Conservation (phyloP, 2,797 vertebrate species). For the Triplophysa bombifrons region DNA sequence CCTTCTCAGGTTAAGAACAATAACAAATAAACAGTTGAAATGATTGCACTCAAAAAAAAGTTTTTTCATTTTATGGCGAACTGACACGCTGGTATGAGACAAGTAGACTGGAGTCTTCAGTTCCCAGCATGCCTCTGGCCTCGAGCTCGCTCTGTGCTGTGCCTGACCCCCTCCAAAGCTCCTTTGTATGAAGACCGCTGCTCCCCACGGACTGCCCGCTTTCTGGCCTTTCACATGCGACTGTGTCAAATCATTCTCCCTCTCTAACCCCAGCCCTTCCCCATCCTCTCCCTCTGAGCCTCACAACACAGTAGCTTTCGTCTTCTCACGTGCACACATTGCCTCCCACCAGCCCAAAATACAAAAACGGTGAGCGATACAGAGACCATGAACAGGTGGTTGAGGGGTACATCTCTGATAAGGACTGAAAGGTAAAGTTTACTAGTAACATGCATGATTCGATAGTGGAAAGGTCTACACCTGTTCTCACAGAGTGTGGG, state of each 20-base stretch:
- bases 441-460: not conserved
- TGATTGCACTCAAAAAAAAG: no score
- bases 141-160: conserved; percentile 53
- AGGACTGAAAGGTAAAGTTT: not conserved
- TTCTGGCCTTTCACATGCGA: conserved; percentile 79
- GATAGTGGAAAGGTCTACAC: not conserved
- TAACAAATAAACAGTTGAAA: no score
- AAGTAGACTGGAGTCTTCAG: conserved; percentile 59
- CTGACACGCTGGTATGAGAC: conserved; percentile 18
- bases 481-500: conserved; percentile 15
- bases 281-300: conserved; percentile 7
- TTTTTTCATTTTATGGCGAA: not conserved
- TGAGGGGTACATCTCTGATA: not conserved
- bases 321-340: conserved; percentile 26
- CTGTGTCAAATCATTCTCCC: conserved; percentile 80
- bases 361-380: conserved; percentile 17
- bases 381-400: conserved; percentile 16
- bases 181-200: conserved; percentile 74
- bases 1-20: no score
- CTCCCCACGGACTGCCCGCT: conserved; percentile 74
- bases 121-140: conserved; percentile 74
- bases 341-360: conserved; percentile 5
- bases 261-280: conserved; percentile 62
- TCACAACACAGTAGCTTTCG: not conserved
- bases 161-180: conserved; percentile 61